These are phyloP conservation scores for Microtus montanus DNA, from an alignment of 2,113 vertebrate genomes.

Conservation along the genomic window DNA sequence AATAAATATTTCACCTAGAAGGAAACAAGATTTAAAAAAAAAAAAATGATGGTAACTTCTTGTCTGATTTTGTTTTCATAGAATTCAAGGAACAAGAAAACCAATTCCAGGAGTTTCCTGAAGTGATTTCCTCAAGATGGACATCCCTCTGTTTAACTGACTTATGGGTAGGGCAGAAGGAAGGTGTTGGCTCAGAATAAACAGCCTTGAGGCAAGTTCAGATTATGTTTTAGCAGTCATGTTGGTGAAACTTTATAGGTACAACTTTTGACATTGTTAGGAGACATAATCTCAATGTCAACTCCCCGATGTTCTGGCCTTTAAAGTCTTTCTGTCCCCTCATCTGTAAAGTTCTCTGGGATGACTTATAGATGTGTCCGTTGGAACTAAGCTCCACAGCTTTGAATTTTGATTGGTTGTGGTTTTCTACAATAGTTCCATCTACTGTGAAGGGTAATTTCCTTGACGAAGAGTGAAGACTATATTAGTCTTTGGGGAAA, in stretches of 20 bases:
- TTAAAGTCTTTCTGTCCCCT: no score
- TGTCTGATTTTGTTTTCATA: neutral
- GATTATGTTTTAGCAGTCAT: neutral
- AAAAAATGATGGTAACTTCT: neutral
- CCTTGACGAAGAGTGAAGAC: no score
- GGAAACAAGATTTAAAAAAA: neutral
- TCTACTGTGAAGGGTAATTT: no score
- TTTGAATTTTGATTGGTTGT: no score
- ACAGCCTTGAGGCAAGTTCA: neutral
- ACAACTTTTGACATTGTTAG: neutral
- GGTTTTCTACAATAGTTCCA: no score
- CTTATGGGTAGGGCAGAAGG: neutral
- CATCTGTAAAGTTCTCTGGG: neutral
- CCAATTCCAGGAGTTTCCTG: neutral
- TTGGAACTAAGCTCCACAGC: no score
- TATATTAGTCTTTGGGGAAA: no score
- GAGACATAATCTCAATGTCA: neutral
- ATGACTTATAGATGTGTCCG: neutral
- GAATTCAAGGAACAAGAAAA: neutral
- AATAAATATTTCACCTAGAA: neutral
- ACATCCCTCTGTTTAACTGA: neutral
- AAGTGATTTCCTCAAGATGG: neutral
- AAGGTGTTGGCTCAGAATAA: neutral
- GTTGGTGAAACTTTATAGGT: neutral
- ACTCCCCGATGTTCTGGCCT: neutral